Evolutionary conservation across 2,113 vertebrate genomes (phyloP), one percentile per base, ranked within the genome.

Genomic region (Rhinopomastus cyanomelas): DNA sequence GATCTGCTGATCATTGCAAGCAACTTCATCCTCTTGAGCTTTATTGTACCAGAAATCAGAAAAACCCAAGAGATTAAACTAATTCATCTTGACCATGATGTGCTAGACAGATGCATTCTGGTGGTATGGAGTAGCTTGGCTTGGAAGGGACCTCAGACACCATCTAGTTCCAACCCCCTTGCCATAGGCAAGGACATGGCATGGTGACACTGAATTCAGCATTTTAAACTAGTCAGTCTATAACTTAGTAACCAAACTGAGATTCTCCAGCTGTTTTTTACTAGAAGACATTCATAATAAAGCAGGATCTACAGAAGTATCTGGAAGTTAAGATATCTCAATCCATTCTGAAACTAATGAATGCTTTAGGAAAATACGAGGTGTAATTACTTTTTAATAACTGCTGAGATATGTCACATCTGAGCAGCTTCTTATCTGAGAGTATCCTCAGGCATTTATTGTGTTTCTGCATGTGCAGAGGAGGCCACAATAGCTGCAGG

Each of bases 371-470:
- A 78, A 76, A 49, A 72, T 61, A 53, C 29, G 59, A 86, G 64
- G 21, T 76, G 53, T 62, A 76, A 90, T 82, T 92, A 19, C 51
- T 81, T 91, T 68, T 86, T 91, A 94, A 68, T 88, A 90, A 84
- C 82, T 81, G 49, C 90, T 46, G 73, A 78, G 39, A 46, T 86
- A 26, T 2, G 1, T 85, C 76, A 32, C 34, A 57, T 74, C 36
- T 88, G 44, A 92, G 49, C 53, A 84, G 46, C 30, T 86, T 83
- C 84, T 90, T 91, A 66, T 89, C 65, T 67, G n/a, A 25, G 32
- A 57, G 55, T 78, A 51, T 86, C 66, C 88, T 68, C 32, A 42
- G 57, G 66, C 76, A 52, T 93, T 61, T 92, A 67, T 46, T 64
- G 1, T 77, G 85, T 81, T 83, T 59, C 46, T 83, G 57, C 12